A percentile compares a stretch with the other conserved stretches of the same genome.
Conservation (phyloP, 2,888 invertebrate species). For the Hyposoter didymator region DNA sequence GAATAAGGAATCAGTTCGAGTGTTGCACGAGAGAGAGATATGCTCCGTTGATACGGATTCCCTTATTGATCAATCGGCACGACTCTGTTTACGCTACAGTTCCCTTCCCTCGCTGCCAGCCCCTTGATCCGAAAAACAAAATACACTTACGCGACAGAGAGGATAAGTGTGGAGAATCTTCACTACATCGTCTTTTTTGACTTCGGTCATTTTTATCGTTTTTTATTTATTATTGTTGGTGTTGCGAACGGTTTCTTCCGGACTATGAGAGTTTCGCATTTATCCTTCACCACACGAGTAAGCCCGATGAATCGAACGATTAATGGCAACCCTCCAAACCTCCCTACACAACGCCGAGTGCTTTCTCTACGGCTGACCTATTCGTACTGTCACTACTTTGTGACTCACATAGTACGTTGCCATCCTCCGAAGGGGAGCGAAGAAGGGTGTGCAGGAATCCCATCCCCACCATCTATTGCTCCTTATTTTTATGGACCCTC, state of each 20-base stretch:
- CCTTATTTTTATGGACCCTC: slow-evolving; percentile 59
- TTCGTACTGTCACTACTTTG: slow-evolving; percentile 65
- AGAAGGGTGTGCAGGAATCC: slow-evolving; percentile 45
- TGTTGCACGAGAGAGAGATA: slow-evolving; percentile 32
- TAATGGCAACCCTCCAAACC: slow-evolving; percentile 41
- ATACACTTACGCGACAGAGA: slow-evolving; percentile 85
- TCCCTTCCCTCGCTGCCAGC: neutral
- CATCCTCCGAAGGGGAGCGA: slow-evolving; percentile 21
- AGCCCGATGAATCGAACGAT: slow-evolving; percentile 13
- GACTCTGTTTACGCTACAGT: slow-evolving; percentile 23
- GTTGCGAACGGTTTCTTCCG: neutral
- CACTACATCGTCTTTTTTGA: slow-evolving; percentile 84
- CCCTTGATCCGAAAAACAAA: slow-evolving; percentile 14
- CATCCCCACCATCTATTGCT: slow-evolving; percentile 36
- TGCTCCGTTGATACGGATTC: slow-evolving; percentile 12
- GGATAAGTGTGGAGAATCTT: slow-evolving; percentile 86
- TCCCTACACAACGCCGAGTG: slow-evolving; percentile 41
- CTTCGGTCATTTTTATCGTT: slow-evolving; percentile 79
- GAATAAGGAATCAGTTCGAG: neutral
- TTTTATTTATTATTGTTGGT: neutral
- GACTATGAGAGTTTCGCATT: slow-evolving; percentile 8
- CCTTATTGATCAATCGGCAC: slow-evolving; percentile 62
- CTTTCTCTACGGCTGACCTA: slow-evolving; percentile 60
- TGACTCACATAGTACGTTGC: slow-evolving; percentile 59
- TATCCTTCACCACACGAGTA: neutral